A percentile compares a stretch with the other conserved stretches of the same genome.
These are phyloP conservation scores for Rhabdomys dilectus DNA, from an alignment of 2,113 vertebrate species.

Conservation along the genomic window DNA sequence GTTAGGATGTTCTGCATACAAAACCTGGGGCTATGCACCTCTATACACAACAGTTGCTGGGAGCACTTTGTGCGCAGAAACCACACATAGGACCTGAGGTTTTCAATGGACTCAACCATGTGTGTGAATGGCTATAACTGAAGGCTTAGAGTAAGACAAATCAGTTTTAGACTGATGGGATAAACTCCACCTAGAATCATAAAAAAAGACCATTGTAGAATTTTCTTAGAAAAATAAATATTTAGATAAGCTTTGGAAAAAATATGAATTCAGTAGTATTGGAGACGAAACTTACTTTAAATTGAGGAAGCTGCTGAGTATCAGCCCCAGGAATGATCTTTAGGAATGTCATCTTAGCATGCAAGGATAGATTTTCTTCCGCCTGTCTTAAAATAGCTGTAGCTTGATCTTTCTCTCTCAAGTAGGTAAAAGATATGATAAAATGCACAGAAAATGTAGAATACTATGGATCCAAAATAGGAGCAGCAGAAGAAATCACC, in stretches of 20 bases:
- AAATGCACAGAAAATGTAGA: neutral
- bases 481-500: neutral
- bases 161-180: neutral
- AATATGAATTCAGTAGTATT: neutral
- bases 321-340: neutral
- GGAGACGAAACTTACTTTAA: neutral
- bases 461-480: neutral
- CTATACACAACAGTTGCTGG: neutral
- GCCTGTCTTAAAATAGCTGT: neutral
- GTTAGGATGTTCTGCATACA: neutral
- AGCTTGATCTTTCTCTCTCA: neutral
- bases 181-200: neutral
- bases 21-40: neutral
- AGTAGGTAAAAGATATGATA: neutral
- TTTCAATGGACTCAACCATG: neutral
- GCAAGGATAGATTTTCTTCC: slow-evolving; percentile 6
- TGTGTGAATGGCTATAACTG: neutral
- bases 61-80: neutral
- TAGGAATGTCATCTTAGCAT: neutral
- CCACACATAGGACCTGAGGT: neutral
- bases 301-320: neutral
- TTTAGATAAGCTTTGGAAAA: neutral
- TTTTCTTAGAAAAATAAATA: neutral
- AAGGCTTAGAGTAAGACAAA: neutral
- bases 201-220: neutral